Evolutionary conservation across 2,888 invertebrate species (phyloP), one percentile per base, ranked within the genome.

Genomic region (Agrilus cyanescens): DNA sequence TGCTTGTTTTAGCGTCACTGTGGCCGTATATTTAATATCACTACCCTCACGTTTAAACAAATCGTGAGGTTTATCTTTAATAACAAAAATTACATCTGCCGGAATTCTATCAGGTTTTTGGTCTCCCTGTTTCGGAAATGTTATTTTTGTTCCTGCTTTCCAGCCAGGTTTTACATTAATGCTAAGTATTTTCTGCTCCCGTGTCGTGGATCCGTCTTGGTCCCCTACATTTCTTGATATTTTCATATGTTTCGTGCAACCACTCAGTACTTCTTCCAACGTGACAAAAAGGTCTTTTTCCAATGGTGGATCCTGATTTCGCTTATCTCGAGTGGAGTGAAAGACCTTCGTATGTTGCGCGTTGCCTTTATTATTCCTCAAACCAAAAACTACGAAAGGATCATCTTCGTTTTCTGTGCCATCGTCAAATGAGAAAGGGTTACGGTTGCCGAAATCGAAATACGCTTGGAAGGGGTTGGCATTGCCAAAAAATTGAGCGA

Each of bases 101-200:
- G 95, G 93, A 34, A 91, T 83, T 65, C 85, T 89, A 53, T 88
- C 85, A 13, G 85, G 80, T 3, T 80, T 81, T 59, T 93, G 90
- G 62, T 95, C 95, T 12, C 95, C 95, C 65, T 95, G 95, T 57
- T 84, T 83, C 54, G 90, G 88, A 72, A 95, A 96, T 31, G 95
- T 95, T 46, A 96, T 91, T 69, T 91, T 94, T 0, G 95, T 96
- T 12, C 95, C 95, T 0, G 93, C 85, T 64, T 95, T 95, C 95
- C 95, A 95, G 4, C 95, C 95, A 0, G 93, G 91, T 63, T 93
- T 94, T 0, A 96, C 85, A 45, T 87, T 85, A 47, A 95, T 87
- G 10, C 86, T 87, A 18, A 90, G 66, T 18, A 94, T 84, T 68
- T 95, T 96, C 57, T 95, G 94, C 63, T 95, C 94, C 53, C 82